Base-by-base conservation (phyloP, 2,797 vertebrate species). In the Cossypha polioptera region DNA sequence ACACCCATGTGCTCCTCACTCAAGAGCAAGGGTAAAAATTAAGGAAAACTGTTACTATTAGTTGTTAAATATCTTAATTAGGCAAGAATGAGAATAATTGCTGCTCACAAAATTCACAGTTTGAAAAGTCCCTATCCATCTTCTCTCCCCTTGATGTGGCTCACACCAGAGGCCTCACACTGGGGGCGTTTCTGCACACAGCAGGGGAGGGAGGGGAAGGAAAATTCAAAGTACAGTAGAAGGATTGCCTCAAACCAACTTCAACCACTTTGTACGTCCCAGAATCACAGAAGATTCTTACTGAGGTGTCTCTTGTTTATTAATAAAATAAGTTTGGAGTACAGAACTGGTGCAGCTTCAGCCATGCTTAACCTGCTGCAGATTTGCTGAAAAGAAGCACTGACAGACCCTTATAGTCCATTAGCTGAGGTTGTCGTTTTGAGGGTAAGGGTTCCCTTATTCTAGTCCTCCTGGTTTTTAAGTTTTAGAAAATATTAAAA, bases 241-340 rank as follows among this genome's bases (percentile, higher is more conserved):
- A 74, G 0, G 0, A 17, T 59, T n/a, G 20, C 19, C 36, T 82
- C 65, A 50, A 20, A 72, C 43, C 51, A 65, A 6, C 14, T 86
- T 16, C 10, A 2, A 16, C 7, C 24, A 10, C 47, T 61, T 68
- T 0, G 0, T 6, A 7, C 3, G 2, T 18, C 28, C 24, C 42
- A 86, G 16, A 62, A 58, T 2, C 43, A 59, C 29, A 3, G 21
- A 35, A 69, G 53, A 36, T 1, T 35, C 17, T 43, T 22, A 45
- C 13, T 47, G n/a, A 65, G n/a, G 2, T 45, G 79, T 31, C 22
- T 9, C 31, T 76, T 35, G 10, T 47, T 43, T 59, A 14, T 19
- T 40, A 59, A 29, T 8, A 10, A 11, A 62, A 73, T 40, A 61
- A 36, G 36, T 36, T 36, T 36, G 36, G 36, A 36, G 36, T 36